A percentile compares a stretch with the other conserved stretches of the same genome.
Conservation (phyloP, 2,888 invertebrate genomes). For the Liopterus haemorrhoidalis region DNA sequence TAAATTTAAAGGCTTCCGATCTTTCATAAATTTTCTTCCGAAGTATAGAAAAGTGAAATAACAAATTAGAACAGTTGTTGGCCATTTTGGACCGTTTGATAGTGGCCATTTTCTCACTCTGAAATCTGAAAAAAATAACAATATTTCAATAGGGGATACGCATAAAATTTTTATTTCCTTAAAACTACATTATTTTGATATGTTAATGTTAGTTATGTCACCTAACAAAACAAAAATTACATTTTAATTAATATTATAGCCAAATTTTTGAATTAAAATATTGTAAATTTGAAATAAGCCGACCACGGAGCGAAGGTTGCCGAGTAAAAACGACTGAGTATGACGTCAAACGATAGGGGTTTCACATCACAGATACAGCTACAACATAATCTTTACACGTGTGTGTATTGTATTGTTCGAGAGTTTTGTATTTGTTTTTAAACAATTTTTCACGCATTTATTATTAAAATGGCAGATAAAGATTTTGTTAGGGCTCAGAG, state of each 20-base stretch:
- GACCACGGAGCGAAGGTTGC: no score
- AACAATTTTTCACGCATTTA: no score
- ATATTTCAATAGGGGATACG: not conserved
- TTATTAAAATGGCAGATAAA: no score
- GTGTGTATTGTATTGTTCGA: no score
- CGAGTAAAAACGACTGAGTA: no score
- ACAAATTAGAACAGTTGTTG: conserved; percentile 64
- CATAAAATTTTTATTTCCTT: not conserved
- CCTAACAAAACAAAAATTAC: not conserved
- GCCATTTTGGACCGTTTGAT: conserved; percentile 78
- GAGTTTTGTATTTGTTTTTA: no score
- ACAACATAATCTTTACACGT: no score
- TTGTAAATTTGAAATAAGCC: no score
- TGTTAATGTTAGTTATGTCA: not conserved
- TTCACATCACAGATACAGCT: no score
- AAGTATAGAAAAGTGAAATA: conserved; percentile 72
- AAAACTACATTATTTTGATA: not conserved
- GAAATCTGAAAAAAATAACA: conserved; percentile 54
- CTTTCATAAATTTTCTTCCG: conserved; percentile 79
- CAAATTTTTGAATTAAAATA: no score
- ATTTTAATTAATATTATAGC: not conserved
- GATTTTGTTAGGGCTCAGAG: no score
- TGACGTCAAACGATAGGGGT: no score
- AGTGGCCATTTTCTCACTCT: conserved; percentile 73
- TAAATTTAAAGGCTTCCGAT: conserved; percentile 75